A percentile compares a stretch with the other conserved stretches of the same genome.
phyloP scores from a whole-genome alignment of 2,797 vertebrate genomes.

The Vultur gryphus region DNA sequence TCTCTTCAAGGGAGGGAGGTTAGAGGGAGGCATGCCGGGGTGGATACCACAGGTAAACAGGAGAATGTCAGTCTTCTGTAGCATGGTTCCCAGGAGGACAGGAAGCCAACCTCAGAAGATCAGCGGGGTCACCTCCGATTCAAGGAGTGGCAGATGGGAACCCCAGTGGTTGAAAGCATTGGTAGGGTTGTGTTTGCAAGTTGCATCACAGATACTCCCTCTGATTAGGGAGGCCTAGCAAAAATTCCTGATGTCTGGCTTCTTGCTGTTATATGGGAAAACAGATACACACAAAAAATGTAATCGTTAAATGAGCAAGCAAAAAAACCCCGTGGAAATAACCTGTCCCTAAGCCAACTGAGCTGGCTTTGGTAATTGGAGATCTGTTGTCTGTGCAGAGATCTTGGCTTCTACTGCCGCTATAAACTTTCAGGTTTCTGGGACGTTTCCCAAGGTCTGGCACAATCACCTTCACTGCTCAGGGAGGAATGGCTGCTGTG shows the following conservation, averaged over 20 bases:
- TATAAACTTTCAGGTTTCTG: conserved; percentile 9
- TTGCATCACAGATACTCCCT: background rate
- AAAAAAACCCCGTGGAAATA: background rate
- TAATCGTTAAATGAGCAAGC: background rate
- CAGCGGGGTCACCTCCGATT: background rate
- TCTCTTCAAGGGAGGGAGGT: background rate
- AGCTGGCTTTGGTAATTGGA: conserved; percentile 5
- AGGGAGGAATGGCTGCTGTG: background rate
- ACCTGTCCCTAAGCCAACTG: background rate
- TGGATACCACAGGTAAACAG: background rate
- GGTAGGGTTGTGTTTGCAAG: background rate
- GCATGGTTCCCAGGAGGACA: background rate
- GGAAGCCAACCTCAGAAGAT: background rate
- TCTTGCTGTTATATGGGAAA: background rate
- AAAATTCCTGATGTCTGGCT: background rate
- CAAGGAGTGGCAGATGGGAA: background rate
- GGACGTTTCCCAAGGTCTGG: background rate
- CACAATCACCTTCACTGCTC: background rate
- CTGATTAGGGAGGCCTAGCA: background rate
- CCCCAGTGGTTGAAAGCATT: background rate
- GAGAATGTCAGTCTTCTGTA: background rate
- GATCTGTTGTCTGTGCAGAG: background rate
- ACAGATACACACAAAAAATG: background rate
- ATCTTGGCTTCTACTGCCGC: background rate
- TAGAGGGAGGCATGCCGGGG: background rate